phyloP scores from a whole-genome alignment of 2,113 vertebrate species.

The Sapayoa aenigma region DNA sequence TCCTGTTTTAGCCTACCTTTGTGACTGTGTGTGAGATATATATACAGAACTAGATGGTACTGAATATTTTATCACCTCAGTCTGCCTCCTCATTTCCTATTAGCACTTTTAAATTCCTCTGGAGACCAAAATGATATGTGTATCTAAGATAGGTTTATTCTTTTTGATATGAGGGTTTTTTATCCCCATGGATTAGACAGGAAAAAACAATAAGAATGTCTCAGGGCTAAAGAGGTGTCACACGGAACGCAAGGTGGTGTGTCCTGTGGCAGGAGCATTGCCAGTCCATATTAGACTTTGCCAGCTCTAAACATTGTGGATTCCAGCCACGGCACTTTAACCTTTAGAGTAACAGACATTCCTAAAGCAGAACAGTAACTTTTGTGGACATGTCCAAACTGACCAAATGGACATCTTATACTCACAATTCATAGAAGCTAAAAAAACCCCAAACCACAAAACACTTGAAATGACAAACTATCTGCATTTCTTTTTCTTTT shows the following conservation, averaged over 20 bases:
- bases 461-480: neutral
- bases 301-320: neutral
- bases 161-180: neutral
- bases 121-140: neutral
- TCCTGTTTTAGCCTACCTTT: neutral
- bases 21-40: neutral
- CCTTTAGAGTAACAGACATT: neutral
- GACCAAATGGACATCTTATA: neutral
- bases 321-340: neutral
- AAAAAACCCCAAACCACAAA: neutral
- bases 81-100: neutral
- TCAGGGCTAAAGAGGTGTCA: neutral
- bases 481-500: neutral
- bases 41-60: neutral
- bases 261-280: neutral
- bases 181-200: neutral
- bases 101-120: neutral
- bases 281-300: neutral
- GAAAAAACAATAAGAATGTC: neutral
- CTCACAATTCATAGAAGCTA: neutral
- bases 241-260: neutral
- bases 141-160: neutral
- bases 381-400: neutral
- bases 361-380: neutral
- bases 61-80: neutral